Conservation (phyloP, 2,113 vertebrate species). For the Fulica atra region DNA sequence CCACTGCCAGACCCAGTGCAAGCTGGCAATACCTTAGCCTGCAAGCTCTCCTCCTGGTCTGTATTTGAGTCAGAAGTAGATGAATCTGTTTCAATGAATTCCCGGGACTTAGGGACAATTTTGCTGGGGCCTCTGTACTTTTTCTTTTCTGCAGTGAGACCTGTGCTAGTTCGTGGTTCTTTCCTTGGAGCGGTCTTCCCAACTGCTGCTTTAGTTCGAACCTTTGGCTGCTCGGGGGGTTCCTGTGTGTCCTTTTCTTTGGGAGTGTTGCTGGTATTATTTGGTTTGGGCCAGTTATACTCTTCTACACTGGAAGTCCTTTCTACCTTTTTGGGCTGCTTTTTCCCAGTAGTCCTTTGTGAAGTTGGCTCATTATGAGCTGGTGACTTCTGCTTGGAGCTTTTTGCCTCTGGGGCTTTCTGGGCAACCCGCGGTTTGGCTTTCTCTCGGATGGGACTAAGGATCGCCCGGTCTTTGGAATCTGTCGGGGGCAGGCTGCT, state of each 20-base stretch:
- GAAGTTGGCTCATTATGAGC: constrained; percentile 81
- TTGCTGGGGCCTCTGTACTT: constrained; percentile 91
- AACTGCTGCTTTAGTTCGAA: constrained; percentile 82
- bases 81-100: constrained; percentile 96
- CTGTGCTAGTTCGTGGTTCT: constrained; percentile 84
- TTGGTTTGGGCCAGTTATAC: constrained; percentile 86
- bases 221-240: constrained; percentile 83
- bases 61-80: constrained; percentile 95
- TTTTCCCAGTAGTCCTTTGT: constrained; percentile 89
- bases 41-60: constrained; percentile 86
- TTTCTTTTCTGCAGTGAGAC: constrained; percentile 84
- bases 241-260: constrained; percentile 90
- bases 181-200: constrained; percentile 93
- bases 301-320: constrained; percentile 86
- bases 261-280: constrained; percentile 83
- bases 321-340: constrained; percentile 90
- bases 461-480: constrained; percentile 80
- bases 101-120: constrained; percentile 91
- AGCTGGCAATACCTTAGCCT: constrained; percentile 80
- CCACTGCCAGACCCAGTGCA: constrained; percentile 63
- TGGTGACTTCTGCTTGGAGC: constrained; percentile 88
- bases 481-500: constrained; percentile 69
- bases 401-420: constrained; percentile 87
- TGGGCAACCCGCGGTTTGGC: constrained; percentile 86
- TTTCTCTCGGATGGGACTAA: constrained; percentile 88